A percentile compares a stretch with the other conserved stretches of the same genome.
Evolutionary conservation across 1,140 invertebrate genomes (phyloP).

Genomic region (Paracyclopina nana): DNA sequence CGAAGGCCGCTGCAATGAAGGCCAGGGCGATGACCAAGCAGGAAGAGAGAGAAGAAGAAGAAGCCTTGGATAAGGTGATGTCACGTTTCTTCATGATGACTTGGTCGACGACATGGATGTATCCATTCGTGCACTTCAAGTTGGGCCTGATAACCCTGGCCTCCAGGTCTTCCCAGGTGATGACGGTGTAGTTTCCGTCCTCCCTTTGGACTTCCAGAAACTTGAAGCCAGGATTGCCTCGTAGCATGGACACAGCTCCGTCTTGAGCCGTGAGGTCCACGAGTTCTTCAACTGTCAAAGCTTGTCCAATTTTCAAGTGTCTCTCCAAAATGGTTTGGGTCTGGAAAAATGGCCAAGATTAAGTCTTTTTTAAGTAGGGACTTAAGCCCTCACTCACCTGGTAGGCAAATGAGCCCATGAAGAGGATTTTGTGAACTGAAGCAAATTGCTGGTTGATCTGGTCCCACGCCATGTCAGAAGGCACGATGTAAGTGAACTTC

Average conservation of each 20-base stretch:
- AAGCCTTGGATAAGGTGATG: constrained; percentile 50
- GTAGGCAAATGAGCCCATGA: constrained; percentile 53
- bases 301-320: constrained; percentile 50
- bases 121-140: constrained; percentile 74
- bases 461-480: constrained; percentile 61
- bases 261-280: constrained; percentile 38
- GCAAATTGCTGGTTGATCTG: constrained; percentile 44
- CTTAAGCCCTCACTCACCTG: constrained; percentile 33
- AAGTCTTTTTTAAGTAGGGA: background rate
- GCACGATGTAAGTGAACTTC: constrained; percentile 75
- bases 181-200: constrained; percentile 24
- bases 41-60: background rate
- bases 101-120: constrained; percentile 72
- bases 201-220: background rate
- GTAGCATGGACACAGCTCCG: constrained; percentile 35
- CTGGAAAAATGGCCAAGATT: constrained; percentile 5
- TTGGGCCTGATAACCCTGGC: constrained; percentile 67
- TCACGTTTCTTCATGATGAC: constrained; percentile 62
- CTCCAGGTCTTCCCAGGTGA: constrained; percentile 58
- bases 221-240: constrained; percentile 31
- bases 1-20: too few species aligned
- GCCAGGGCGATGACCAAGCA: too few species aligned
- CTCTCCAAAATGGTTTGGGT: constrained; percentile 41
- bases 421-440: constrained; percentile 55
- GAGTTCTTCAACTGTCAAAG: constrained; percentile 54